These are phyloP conservation scores for Acridotheres tristis DNA, from an alignment of 2,797 vertebrate genomes.

Conservation along the genomic window DNA sequence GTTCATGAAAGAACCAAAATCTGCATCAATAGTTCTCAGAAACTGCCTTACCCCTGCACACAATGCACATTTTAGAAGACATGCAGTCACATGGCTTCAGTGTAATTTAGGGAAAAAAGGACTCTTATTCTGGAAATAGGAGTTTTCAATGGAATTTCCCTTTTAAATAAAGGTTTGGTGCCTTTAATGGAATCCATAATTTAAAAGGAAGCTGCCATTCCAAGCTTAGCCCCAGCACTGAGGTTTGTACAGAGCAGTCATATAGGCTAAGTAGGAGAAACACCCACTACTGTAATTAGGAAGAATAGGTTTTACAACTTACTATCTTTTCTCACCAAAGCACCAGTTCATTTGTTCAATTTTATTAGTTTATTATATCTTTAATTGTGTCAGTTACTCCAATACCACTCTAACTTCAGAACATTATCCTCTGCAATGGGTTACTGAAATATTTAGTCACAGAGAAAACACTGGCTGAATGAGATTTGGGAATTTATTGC, in stretches of 20 bases:
- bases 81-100: neutral
- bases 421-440: neutral
- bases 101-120: neutral
- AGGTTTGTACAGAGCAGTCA: neutral
- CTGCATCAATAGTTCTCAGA: neutral
- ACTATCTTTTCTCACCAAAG: neutral
- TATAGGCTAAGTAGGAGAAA: neutral
- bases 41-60: neutral
- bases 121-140: neutral
- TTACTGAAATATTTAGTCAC: slow-evolving; percentile 19
- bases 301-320: neutral
- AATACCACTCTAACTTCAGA: neutral
- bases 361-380: slow-evolving; percentile 15
- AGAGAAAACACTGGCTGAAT: neutral
- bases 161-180: neutral
- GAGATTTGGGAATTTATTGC: slow-evolving; percentile 4
- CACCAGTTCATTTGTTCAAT: neutral
- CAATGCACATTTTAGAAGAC: neutral
- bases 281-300: neutral
- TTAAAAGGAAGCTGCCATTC: neutral
- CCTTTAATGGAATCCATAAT: neutral
- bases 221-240: neutral
- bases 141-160: neutral
- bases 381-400: slow-evolving; percentile 2
- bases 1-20: neutral